Base-by-base conservation (phyloP, 1,140 invertebrate species). In the Lepidotrigona ventralis region DNA sequence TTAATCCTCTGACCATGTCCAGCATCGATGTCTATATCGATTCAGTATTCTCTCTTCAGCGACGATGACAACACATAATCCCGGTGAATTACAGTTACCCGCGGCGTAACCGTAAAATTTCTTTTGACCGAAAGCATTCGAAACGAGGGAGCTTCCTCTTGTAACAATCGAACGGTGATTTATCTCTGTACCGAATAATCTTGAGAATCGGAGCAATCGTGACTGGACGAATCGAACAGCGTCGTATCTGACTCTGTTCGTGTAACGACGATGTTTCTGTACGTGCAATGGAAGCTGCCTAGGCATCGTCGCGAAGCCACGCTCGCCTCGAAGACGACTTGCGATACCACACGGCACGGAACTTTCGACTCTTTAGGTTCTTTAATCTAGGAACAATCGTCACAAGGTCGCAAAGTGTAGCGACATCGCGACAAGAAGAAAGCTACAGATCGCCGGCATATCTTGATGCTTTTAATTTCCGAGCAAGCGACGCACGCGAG, bases 201-300 rank as follows among this genome's bases (percentile, higher is more conserved):
- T 83, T 79, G 81, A 83, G 81, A 83, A 83, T 79, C 81, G 75
- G 81, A 79, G 68, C 75, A 29, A 79, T 79, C 81, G 81, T 83
- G 81, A 83, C 81, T 26, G 75, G 56, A 64, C 76, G 75, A 71
- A 79, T 71, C 81, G 68, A 79, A 66, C 21, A 5, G 54, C 81
- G 33, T 58, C 51, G 64, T 54, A 70, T 29, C 71, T 23, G 1
- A 8, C 19, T 23, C 15, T 23, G 2, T 14, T 29, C 39, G 81
- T n/a, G 5, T 58, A 17, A 33, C 46, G 51, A 53, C 26, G 17
- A 53, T 29, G n/a, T 39, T 33, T 51, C 58, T 39, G 39, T 79
- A 64, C 68, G 74, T 39, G 81, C 15, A 12, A n/a, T 29, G 63
- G 39, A 51, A 33, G 56, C 69, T 33, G 39, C 19, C 19, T n/a